These are phyloP conservation scores for Marisa cornuarietis DNA, from an alignment of 1,140 invertebrate species.

Conservation along the genomic window DNA sequence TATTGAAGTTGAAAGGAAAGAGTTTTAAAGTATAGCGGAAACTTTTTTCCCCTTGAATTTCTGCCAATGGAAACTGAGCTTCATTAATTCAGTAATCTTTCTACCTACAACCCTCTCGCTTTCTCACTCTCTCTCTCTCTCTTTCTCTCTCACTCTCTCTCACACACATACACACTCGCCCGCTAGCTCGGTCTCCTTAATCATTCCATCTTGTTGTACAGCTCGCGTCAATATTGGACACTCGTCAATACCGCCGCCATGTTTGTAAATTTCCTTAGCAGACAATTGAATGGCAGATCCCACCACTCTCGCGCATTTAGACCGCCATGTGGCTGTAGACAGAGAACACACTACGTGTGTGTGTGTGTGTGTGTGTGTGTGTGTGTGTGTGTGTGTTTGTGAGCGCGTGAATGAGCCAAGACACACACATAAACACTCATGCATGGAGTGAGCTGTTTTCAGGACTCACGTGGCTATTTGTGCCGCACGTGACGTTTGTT, in stretches of 20 bases:
- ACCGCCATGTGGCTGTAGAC: background rate
- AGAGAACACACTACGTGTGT: background rate
- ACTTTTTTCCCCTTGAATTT: too few relatives aligned
- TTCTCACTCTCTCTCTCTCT: conserved; percentile 3
- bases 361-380: background rate
- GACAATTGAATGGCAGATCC: background rate
- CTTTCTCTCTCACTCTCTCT: conserved; percentile 1
- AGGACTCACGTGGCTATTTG: too few relatives aligned
- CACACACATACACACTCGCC: too few relatives aligned
- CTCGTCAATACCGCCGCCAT: background rate
- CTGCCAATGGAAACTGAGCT: too few relatives aligned
- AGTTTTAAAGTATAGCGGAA: background rate
- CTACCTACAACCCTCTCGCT: background rate
- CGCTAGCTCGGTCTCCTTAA: background rate
- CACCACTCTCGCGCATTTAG: background rate
- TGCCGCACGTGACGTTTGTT: too few relatives aligned
- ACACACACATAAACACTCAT: too few relatives aligned
- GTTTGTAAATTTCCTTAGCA: background rate
- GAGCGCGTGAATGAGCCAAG: too few relatives aligned
- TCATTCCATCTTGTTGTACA: background rate
- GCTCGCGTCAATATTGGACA: background rate
- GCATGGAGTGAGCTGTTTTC: too few relatives aligned
- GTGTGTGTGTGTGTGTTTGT: background rate
- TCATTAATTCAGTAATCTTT: background rate
- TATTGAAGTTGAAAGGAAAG: background rate